A percentile compares a stretch with the other conserved stretches of the same genome.
These are phyloP conservation scores for Alfaro cultratus DNA, from an alignment of 2,797 vertebrate genomes.

Conservation along the genomic window DNA sequence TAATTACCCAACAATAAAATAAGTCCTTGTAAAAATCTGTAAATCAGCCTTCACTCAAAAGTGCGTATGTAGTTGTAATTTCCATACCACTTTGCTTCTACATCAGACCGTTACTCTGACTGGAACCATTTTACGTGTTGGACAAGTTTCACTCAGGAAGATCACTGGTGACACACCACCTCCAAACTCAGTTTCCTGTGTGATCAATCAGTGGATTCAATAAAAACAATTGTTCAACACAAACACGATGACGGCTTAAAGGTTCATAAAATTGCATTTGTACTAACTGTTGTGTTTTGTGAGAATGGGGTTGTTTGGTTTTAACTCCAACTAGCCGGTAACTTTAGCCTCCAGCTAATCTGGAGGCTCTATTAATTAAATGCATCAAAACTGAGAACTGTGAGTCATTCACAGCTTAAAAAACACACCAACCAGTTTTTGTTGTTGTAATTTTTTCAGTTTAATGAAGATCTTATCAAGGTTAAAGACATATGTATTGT, in stretches of 20 bases:
- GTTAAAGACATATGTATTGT: neutral
- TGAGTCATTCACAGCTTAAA: neutral
- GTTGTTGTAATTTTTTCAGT: neutral
- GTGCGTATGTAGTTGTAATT: neutral
- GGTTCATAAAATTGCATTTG: neutral
- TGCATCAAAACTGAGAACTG: neutral
- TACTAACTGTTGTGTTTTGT: neutral
- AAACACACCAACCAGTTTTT: neutral
- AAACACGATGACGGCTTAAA: neutral
- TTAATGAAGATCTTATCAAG: neutral
- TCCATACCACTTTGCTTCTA: neutral
- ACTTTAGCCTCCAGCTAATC: neutral
- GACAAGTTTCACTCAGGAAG: neutral
- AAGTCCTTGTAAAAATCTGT: neutral
- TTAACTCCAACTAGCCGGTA: neutral
- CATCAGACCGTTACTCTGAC: neutral
- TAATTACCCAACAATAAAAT: neutral
- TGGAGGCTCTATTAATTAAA: neutral
- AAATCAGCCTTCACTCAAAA: neutral
- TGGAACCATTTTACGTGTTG: neutral
- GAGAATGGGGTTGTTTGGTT: neutral
- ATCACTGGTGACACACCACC: neutral
- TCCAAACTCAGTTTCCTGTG: neutral
- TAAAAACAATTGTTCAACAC: neutral
- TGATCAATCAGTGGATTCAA: neutral